Evolutionary conservation across 2,888 invertebrate genomes (phyloP), one percentile per base, ranked within the genome.

Genomic region (Caenorhabditis afra): DNA sequence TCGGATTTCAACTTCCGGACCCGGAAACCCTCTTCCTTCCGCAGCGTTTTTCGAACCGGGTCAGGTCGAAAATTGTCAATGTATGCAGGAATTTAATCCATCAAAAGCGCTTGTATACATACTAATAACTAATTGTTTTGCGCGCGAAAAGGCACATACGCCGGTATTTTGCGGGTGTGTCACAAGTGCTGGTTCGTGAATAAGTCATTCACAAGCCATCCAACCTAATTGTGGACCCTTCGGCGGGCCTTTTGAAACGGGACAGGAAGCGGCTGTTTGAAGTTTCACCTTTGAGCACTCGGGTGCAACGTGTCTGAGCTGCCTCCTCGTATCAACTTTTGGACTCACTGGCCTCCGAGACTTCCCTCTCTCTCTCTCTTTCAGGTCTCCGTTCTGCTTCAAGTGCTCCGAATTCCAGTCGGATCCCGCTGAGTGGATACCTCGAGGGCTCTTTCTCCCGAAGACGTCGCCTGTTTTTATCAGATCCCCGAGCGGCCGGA

Each of bases 71-170:
- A 45, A 22, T 49, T 66, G 45, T 22, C 45, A 55, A 20, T 44
- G 41, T 64, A 22, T 49, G 37, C 50, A 50, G 22, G n/a, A 52
- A 37, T 29, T 29, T 53, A 66, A 66, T 66, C 57, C 57, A 66
- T 66, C 66, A n/a, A 37, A 16, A 50, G 41, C n/a, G 20, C 14
- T 49, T 20, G 16, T 16, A 22, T 44, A 16, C n/a, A 55, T 8
- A 37, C 50, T 53, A 55, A 65, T 29, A 41, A 67, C 50, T 67
- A 67, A 67, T 67, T 67, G 58, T 67, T 67, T 67, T 55, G 45
- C 45, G 53, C 45, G 53, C 53, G 35, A 29, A 7, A 29, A 29
- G 7, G 7, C 7, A 7, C 7, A 29, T 7, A 29, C 29, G 12
- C 55, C 57, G 66, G 66, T 52, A 52, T 52, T 50, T 12, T n/a